A percentile compares a stretch with the other conserved stretches of the same genome.
phyloP scores from a whole-genome alignment of 1,140 invertebrate genomes.

The Homalodisca vitripennis region DNA sequence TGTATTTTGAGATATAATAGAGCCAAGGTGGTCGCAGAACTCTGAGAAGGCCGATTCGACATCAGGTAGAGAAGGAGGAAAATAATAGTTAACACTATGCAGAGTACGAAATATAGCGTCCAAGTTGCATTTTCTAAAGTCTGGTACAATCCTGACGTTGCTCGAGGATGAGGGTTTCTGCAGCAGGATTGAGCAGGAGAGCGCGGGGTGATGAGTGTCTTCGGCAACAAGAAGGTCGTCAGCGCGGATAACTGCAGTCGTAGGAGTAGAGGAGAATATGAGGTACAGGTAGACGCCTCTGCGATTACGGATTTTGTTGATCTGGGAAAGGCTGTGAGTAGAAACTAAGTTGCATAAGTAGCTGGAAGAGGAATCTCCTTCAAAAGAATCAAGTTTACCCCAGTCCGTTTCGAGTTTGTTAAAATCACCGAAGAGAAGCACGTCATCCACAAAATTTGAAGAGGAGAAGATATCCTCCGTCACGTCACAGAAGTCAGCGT shows the following conservation, averaged over 20 bases:
- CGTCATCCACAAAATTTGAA: background rate
- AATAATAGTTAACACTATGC: background rate
- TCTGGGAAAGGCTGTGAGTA: background rate
- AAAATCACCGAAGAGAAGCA: background rate
- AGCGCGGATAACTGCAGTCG: background rate
- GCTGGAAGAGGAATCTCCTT: background rate
- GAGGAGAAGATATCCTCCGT: background rate
- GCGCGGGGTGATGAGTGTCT: background rate
- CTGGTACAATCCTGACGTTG: background rate
- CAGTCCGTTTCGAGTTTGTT: background rate
- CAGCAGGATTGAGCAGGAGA: background rate
- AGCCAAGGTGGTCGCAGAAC: background rate
- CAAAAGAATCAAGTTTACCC: background rate
- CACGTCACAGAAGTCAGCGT: background rate
- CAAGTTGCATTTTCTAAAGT: constrained; percentile 15
- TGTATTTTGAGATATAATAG: background rate
- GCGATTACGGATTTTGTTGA: background rate
- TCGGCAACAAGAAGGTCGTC: background rate
- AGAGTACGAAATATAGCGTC: background rate
- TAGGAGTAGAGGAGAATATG: constrained; percentile 1
- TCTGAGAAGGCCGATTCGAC: background rate
- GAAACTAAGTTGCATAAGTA: background rate
- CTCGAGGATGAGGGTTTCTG: background rate
- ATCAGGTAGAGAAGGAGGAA: background rate
- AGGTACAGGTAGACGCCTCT: constrained; percentile 19